Percentiles rank a stretch among this genome's conserved stretches.
These are phyloP conservation scores for Lapara coniferarum DNA, from an alignment of 2,888 invertebrate genomes.

Conservation along the genomic window DNA sequence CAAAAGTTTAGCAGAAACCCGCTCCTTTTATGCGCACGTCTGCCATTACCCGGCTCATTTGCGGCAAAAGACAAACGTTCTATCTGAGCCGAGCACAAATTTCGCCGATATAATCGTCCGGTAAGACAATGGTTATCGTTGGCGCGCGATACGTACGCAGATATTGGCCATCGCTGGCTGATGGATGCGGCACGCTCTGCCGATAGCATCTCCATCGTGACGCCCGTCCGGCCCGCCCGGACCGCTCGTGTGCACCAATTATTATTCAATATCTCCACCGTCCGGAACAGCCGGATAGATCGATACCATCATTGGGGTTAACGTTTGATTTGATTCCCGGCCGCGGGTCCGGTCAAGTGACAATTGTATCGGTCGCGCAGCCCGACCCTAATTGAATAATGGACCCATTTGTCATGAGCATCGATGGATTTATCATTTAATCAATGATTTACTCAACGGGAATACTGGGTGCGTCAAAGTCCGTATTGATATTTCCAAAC, in stretches of 20 bases:
- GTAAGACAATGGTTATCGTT: conserved; percentile 78
- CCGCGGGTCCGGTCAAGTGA: conserved; percentile 68
- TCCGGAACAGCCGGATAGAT: conserved; percentile 44
- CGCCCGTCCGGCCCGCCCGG: conserved; percentile 48
- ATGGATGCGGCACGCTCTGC: conserved; percentile 80
- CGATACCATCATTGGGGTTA: conserved; percentile 66
- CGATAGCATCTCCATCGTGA: conserved; percentile 78
- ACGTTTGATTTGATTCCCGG: conserved; percentile 62
- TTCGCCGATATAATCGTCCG: conserved; percentile 77
- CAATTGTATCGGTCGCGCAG: conserved; percentile 58
- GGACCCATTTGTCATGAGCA: conserved; percentile 57
- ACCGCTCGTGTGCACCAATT: conserved; percentile 74
- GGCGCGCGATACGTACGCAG: conserved; percentile 67
- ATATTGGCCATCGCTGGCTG: conserved; percentile 65
- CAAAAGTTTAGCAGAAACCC: conserved; percentile 69
- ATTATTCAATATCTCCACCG: conserved; percentile 77
- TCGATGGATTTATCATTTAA: conserved; percentile 59
- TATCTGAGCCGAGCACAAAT: conserved; percentile 76
- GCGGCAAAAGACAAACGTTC: conserved; percentile 79
- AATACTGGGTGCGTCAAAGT: conserved; percentile 42
- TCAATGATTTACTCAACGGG: conserved; percentile 44
- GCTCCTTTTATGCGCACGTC: conserved; percentile 71
- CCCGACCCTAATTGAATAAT: conserved; percentile 70
- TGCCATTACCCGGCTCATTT: conserved; percentile 77
- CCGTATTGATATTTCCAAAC: conserved; percentile 37